A percentile compares a stretch with the other conserved stretches of the same genome.
Conservation (phyloP, 2,888 invertebrate genomes). For the Pegoplata infirma region DNA sequence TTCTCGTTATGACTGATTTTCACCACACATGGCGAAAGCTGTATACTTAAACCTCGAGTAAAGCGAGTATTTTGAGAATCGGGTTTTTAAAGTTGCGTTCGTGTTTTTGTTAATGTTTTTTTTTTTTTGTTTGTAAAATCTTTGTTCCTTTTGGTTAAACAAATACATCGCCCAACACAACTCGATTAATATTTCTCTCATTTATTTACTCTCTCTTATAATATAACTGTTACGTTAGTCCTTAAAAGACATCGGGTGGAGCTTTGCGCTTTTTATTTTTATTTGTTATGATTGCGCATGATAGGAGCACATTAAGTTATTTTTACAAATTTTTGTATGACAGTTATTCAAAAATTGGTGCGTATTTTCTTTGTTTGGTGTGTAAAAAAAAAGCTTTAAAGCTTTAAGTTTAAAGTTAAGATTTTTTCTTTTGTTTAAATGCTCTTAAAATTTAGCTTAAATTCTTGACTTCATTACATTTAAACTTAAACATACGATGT, state of each 20-base stretch:
- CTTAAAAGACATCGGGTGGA: constrained; percentile 45
- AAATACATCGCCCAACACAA: constrained; percentile 55
- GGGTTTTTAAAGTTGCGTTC: constrained; percentile 8
- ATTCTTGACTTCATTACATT: not conserved
- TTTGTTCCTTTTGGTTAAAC: constrained; percentile 15
- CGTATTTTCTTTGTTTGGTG: not conserved
- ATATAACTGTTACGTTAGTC: not conserved
- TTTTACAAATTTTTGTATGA: constrained; percentile 7
- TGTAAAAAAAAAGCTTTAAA: not conserved
- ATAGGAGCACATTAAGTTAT: constrained; percentile 1
- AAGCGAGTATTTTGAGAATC: constrained; percentile 47
- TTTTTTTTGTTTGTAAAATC: too few relatives aligned
- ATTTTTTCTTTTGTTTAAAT: not conserved
- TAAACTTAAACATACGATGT: too few relatives aligned
- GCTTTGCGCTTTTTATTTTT: constrained; percentile 38
- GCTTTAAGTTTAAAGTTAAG: not conserved
- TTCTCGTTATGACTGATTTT: constrained; percentile 78
- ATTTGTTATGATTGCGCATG: constrained; percentile 46
- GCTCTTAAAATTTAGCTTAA: not conserved
- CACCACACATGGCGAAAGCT: constrained; percentile 70
- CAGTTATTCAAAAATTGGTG: constrained; percentile 25
- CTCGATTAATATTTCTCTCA: too few relatives aligned
- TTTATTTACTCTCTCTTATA: not conserved
- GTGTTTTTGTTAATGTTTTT: too few relatives aligned
- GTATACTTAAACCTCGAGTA: constrained; percentile 40